Conservation (phyloP, 2,888 invertebrate species). For the Stenoptilia bipunctidactyla region DNA sequence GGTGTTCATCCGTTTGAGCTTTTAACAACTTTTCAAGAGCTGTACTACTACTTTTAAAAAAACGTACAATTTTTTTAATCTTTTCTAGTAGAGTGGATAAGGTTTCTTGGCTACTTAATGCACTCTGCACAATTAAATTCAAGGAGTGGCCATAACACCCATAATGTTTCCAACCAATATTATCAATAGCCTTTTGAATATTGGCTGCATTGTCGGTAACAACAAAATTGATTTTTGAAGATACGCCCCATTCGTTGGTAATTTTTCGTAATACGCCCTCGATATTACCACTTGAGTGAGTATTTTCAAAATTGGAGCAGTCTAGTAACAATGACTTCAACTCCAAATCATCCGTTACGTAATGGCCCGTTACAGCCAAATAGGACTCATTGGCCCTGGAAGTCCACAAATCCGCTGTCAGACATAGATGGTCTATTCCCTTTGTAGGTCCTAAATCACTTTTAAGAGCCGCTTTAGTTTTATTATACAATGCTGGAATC, state of each 20-base stretch:
- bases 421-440: constrained; percentile 13
- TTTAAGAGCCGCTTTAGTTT: constrained; percentile 1
- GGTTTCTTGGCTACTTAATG: constrained; percentile 5
- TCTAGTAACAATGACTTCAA: constrained; percentile 18
- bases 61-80: constrained; percentile 13
- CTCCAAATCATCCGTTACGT: constrained; percentile 15
- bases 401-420: constrained; percentile 22
- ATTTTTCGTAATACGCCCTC: constrained; percentile 12
- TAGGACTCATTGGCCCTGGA: constrained; percentile 17
- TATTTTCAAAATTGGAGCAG: constrained; percentile 16
- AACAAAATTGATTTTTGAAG: constrained; percentile 15
- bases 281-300: constrained; percentile 18
- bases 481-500: constrained; percentile 6
- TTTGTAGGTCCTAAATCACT: neutral
- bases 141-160: constrained; percentile 12
- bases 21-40: constrained; percentile 13
- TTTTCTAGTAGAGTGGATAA: constrained; percentile 10
- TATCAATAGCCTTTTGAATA: constrained; percentile 14
- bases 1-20: constrained; percentile 3
- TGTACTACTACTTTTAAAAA: constrained; percentile 14
- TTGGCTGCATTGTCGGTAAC: constrained; percentile 20
- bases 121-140: constrained; percentile 10
- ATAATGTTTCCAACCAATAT: constrained; percentile 14
- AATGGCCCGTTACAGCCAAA: constrained; percentile 21
- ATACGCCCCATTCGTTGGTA: constrained; percentile 9